These are phyloP conservation scores for Cinara cedri DNA, from an alignment of 2,888 invertebrate species.

Conservation along the genomic window DNA sequence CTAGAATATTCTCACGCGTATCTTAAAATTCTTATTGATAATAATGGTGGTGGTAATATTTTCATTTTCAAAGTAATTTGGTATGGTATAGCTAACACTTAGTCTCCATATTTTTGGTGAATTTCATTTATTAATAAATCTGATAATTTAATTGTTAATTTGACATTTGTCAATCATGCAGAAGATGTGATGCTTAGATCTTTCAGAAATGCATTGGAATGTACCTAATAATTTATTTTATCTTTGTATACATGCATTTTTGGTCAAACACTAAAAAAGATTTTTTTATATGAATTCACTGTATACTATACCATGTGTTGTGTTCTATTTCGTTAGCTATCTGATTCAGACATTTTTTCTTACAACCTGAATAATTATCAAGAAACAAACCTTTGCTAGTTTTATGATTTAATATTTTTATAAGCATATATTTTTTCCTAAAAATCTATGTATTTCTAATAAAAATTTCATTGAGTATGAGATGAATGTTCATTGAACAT, in stretches of 20 bases:
- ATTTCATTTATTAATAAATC: constrained; percentile 13
- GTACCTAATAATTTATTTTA: constrained; percentile 19
- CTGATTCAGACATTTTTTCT: constrained; percentile 18
- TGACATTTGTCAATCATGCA: neutral
- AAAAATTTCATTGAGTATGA: constrained; percentile 25
- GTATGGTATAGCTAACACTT: constrained; percentile 43
- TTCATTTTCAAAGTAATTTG: constrained; percentile 39
- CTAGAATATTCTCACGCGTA: neutral
- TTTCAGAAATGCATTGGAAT: constrained; percentile 30
- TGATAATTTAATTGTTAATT: constrained; percentile 19
- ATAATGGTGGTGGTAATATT: constrained; percentile 29
- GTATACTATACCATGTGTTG: constrained; percentile 49
- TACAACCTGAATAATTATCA: constrained; percentile 30
- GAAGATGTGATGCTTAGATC: constrained; percentile 7
- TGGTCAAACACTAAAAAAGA: constrained; percentile 25
- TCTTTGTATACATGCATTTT: constrained; percentile 18
- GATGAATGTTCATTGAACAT: constrained; percentile 22
- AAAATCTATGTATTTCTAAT: constrained; percentile 45
- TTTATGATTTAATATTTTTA: constrained; percentile 55
- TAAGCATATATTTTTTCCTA: constrained; percentile 48
- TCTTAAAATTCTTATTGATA: constrained; percentile 21
- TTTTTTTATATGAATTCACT: constrained; percentile 42
- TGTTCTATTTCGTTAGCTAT: constrained; percentile 47
- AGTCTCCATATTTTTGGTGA: constrained; percentile 34
- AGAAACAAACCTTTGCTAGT: constrained; percentile 29